phyloP scores from a whole-genome alignment of 2,888 invertebrate genomes.

The Nasonia oneida region DNA sequence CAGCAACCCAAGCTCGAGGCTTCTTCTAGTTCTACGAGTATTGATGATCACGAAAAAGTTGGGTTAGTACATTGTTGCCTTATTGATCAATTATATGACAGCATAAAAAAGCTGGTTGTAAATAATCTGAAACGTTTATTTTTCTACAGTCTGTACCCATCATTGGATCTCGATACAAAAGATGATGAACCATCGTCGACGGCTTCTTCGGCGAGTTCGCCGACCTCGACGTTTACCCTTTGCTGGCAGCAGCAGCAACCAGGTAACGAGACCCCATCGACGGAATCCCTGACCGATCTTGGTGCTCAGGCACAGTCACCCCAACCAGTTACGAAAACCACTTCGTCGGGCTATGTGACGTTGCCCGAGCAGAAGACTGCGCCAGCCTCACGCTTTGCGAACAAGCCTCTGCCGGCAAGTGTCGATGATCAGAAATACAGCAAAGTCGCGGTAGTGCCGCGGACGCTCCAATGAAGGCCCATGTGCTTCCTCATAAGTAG shows the following conservation, averaged over 20 bases:
- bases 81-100: not conserved
- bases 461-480: constrained; percentile 16
- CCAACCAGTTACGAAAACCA: constrained; percentile 30
- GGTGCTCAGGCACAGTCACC: constrained; percentile 25
- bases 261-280: constrained; percentile 10
- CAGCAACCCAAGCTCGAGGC: constrained; percentile 59
- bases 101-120: not conserved
- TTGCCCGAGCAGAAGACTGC: constrained; percentile 63
- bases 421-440: constrained; percentile 74
- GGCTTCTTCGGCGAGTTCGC: constrained; percentile 60
- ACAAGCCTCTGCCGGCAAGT: constrained; percentile 62
- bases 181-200: constrained; percentile 61
- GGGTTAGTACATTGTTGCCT: constrained; percentile 40
- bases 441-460: constrained; percentile 74
- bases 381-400: constrained; percentile 60
- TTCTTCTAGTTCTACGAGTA: constrained; percentile 6
- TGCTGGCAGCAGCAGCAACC: constrained; percentile 53
- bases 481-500: not conserved
- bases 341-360: constrained; percentile 70
- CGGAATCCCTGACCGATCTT: constrained; percentile 6
- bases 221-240: constrained; percentile 56
- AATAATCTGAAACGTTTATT: not conserved
- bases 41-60: constrained; percentile 46
- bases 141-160: constrained; percentile 50
- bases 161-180: constrained; percentile 60